Base-by-base conservation (phyloP, 1,140 invertebrate genomes). In the Calephelis nemesis region DNA sequence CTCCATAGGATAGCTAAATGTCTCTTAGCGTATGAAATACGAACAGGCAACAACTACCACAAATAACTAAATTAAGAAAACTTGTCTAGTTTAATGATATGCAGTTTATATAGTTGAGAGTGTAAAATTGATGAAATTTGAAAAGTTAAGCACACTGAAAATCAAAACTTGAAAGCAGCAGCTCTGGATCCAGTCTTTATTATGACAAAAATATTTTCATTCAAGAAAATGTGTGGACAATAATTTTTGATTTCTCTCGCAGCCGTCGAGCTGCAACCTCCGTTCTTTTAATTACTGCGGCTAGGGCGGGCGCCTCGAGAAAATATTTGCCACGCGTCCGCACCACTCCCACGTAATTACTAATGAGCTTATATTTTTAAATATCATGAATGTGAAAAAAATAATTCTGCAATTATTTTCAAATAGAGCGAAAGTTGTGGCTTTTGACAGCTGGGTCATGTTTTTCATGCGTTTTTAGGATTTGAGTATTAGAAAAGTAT, bases 311-410 rank as follows among this genome's bases (percentile, higher is more conserved):
- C 69, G 83, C 70, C 76, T 79, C 78, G 82, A 84, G 83, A 83
- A 87, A 87, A 87, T 88, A 87, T 87, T 88, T 88, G 82, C 77
- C 76, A 77, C 84, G 77, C 80, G 85, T 86, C 86, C 82, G 77
- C 74, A 66, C 69, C 85, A 87, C 77, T 78, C 79, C 77, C 77
- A 72, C 74, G 75, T 84, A 86, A 89, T 89, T 86, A 89, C 87
- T 87, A 86, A 89, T 87, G 84, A 87, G 80, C 84, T 85, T 85
- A 82, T 77, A 82, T 76, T 76, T 78, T 75, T 73, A 67, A 45
- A 58, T 58, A 19, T 19, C 19, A 12, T 60, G 65, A 67, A 67
- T 67, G 65, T 58, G 54, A 19, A 58, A 54, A 67, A 67, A 54
- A 58, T 67, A 58, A 60, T 60, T 60, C 40, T 40, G 39, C 58